Base-by-base conservation (phyloP, 2,113 vertebrate genomes). In the Larimichthys polyactis region DNA sequence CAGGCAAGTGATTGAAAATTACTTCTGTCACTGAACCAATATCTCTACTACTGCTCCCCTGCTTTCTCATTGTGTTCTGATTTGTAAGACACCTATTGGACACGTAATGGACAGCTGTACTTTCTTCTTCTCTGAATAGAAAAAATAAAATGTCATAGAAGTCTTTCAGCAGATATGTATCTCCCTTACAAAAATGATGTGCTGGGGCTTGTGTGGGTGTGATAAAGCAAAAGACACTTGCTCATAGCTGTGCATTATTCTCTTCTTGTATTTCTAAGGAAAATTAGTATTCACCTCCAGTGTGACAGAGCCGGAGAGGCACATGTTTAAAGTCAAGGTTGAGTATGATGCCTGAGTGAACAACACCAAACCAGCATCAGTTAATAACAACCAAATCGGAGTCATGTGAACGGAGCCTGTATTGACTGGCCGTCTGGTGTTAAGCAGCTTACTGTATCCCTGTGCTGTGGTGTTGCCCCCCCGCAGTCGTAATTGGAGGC, bases 391-490 rank as follows among this genome's bases (percentile, higher is more conserved):
- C 68, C 17, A 51, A 76, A 85, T 79, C 48, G 65, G 70, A 85
- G 86, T 82, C 67, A 79, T 78, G 72, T 32, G 84, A 87, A 82
- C n/a, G 52, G 54, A 86, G 87, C 62, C 11, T 36, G 69, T 88
- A 91, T 90, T 72, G 94, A 92, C 83, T 44, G 60, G 36, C 84
- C 19, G 16, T 58, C 54, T 44, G 63, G 68, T 65, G 79, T 83
- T 86, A 91, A 91, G 82, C 71, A 90, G 91, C 87, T 93, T 89
- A 92, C 89, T 88, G 83, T 85, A 89, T 81, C 85, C 80, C 79
- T 66, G 78, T 70, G 66, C 89, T 71, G 55, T 62, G 70, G 36
- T 75, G 69, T 51, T 19, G 44, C 65, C 68, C 71, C n/a, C 81
- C 81, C 46, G 46, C 64, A 79, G 79, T 75, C 46, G 58, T 91